Conservation (phyloP, 30 jellyfish, hydroid and myxozoan genomes). For the Catostylus mosaicus region DNA sequence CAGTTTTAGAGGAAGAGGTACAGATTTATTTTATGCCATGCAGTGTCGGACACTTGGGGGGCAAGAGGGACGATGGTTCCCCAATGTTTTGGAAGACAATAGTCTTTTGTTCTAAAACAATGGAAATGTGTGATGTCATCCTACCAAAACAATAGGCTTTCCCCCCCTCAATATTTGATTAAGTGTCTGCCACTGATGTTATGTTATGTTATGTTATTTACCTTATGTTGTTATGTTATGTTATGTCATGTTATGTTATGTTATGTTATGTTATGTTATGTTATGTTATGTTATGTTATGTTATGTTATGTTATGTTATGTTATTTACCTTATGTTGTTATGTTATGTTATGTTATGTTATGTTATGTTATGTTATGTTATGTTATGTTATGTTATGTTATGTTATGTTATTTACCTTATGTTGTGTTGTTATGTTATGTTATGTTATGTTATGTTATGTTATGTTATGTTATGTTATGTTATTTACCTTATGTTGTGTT, state of each 20-base stretch:
- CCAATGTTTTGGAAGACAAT: too few species aligned
- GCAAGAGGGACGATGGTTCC: too few species aligned
- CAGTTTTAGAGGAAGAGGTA: slow-evolving; percentile 52
- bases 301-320: not conserved
- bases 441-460: not conserved
- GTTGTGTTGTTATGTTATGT: not conserved
- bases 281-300: too few species aligned
- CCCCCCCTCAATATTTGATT: too few species aligned
- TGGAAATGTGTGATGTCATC: too few species aligned
- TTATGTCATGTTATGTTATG: not conserved
- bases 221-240: not conserved
- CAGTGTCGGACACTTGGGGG: not conserved
- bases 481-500: not conserved
- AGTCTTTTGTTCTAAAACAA: too few species aligned
- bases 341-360: not conserved
- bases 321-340: not conserved
- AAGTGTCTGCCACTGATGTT: too few species aligned
- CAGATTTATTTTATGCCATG: not conserved
- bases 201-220: not conserved
- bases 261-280: not conserved
- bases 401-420: not conserved
- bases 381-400: not conserved
- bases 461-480: not conserved
- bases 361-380: not conserved
- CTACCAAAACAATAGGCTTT: too few species aligned